Evolutionary conservation across 2,888 invertebrate species (phyloP).

Genomic region (Noctua comes): DNA sequence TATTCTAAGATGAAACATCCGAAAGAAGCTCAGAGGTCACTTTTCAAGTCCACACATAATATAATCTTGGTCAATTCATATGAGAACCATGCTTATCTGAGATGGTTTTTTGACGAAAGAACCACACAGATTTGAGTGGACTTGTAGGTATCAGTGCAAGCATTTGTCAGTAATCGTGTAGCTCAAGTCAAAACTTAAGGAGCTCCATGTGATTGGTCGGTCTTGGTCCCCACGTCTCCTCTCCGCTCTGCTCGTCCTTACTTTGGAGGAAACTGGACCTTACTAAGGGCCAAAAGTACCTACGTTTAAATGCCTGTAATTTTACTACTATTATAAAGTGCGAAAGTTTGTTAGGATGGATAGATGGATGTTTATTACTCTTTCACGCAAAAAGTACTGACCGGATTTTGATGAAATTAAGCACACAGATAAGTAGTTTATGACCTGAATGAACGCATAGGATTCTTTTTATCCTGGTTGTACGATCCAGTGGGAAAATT

Average conservation of each 20-base stretch:
- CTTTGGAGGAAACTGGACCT: background rate
- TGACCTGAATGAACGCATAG: background rate
- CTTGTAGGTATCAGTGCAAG: background rate
- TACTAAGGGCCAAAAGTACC: background rate
- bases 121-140: background rate
- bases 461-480: background rate
- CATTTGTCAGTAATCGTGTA: background rate
- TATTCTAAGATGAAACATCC: background rate
- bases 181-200: background rate
- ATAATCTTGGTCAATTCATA: background rate
- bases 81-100: background rate
- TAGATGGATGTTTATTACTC: background rate
- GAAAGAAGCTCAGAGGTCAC: background rate
- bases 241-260: background rate
- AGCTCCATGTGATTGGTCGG: background rate
- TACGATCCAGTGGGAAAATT: too few species aligned
- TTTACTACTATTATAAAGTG: background rate
- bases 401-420: background rate
- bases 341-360: background rate
- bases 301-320: background rate
- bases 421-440: background rate
- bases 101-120: background rate
- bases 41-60: background rate
- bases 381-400: background rate
- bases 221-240: background rate